Percentiles rank a stretch among this genome's conserved stretches.
These are phyloP conservation scores for Cancer borealis DNA, from an alignment of 2,888 invertebrate genomes.

Conservation along the genomic window DNA sequence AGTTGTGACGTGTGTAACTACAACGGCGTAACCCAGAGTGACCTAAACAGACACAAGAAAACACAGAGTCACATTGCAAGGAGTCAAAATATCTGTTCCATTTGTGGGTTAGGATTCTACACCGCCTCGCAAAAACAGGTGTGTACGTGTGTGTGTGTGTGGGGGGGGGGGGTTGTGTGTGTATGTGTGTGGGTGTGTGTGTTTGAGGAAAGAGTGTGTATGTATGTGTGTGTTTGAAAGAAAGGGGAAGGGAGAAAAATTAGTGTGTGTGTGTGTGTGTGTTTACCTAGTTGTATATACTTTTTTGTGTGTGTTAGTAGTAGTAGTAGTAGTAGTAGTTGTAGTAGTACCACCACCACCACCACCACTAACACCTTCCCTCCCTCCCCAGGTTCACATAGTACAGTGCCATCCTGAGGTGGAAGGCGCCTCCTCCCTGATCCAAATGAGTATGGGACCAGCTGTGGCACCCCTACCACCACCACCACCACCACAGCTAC, in stretches of 20 bases:
- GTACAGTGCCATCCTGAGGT: slow-evolving; percentile 75
- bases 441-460: slow-evolving; percentile 69
- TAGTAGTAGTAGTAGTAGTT: background rate
- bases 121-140: slow-evolving; percentile 76
- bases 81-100: slow-evolving; percentile 74
- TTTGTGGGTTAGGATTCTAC: slow-evolving; percentile 76
- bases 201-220: background rate
- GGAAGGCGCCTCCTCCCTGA: slow-evolving; percentile 74
- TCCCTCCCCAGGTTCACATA: slow-evolving; percentile 57
- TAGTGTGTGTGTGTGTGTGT: background rate
- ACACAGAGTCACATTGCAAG: slow-evolving; percentile 76
- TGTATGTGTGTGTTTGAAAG: background rate
- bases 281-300: background rate
- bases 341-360: too few species aligned
- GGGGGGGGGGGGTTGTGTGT: too few species aligned
- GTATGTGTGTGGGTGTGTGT: background rate
- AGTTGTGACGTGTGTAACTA: slow-evolving; percentile 77
- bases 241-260: background rate
- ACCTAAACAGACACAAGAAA: slow-evolving; percentile 76
- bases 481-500: background rate
- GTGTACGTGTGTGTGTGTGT: background rate
- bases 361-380: too few species aligned
- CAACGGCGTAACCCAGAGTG: slow-evolving; percentile 77
- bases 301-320: background rate
- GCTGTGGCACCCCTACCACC: slow-evolving; percentile 61